Conservation (phyloP, 2,113 vertebrate genomes). For the Paedocypris sp. region DNA sequence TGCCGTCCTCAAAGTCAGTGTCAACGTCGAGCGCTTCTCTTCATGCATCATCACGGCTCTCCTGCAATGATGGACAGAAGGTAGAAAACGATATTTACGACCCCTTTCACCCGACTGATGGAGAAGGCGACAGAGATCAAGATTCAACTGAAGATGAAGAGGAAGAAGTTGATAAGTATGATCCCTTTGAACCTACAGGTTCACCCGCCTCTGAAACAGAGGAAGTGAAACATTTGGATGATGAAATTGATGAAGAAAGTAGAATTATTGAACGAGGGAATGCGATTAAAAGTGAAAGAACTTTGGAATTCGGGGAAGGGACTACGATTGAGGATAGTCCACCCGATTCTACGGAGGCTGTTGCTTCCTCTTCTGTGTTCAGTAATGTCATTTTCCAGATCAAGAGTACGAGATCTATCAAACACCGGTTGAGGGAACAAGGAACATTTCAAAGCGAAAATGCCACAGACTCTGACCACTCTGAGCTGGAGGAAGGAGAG, state of each 20-base stretch:
- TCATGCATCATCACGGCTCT: slow-evolving; percentile 20
- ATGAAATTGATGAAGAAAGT: slow-evolving; percentile 38
- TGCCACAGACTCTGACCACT: slow-evolving; percentile 57
- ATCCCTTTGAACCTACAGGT: slow-evolving; percentile 86
- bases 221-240: slow-evolving; percentile 29
- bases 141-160: slow-evolving; percentile 36
- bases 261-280: not conserved
- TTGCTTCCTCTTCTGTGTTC: slow-evolving; percentile 39
- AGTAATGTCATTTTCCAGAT: not conserved
- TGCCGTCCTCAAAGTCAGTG: slow-evolving; percentile 19
- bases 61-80: slow-evolving; percentile 23
- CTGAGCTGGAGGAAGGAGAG: slow-evolving; percentile 85
- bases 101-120: slow-evolving; percentile 78
- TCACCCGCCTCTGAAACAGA: slow-evolving; percentile 62
- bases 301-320: not conserved
- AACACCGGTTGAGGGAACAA: slow-evolving; percentile 29
- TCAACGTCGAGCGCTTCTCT: slow-evolving; percentile 24
- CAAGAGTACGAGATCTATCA: slow-evolving; percentile 42
- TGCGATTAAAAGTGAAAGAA: not conserved
- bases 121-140: slow-evolving; percentile 40
- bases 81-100: slow-evolving; percentile 68
- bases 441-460: slow-evolving; percentile 23
- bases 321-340: slow-evolving; percentile 49
- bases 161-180: slow-evolving; percentile 76
- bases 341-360: slow-evolving; percentile 46